These are phyloP conservation scores for Cynopterus brachyotis DNA, from an alignment of 2,113 vertebrate species.

Conservation along the genomic window DNA sequence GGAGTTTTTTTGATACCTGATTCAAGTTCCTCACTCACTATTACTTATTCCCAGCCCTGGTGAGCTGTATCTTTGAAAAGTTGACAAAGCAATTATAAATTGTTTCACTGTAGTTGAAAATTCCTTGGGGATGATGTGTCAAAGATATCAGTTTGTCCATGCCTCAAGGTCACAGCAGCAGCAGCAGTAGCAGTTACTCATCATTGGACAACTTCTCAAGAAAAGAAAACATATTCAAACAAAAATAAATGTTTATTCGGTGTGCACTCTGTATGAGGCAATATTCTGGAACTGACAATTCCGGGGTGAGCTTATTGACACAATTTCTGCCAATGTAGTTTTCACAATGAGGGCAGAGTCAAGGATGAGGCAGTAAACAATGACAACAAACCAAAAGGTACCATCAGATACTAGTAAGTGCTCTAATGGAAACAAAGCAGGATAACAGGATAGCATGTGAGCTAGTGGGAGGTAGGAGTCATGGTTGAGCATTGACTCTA, in stretches of 20 bases:
- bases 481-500: background rate
- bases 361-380: background rate
- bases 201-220: background rate
- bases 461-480: accelerated
- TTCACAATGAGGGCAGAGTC: background rate
- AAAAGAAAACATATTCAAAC: background rate
- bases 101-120: background rate
- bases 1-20: background rate
- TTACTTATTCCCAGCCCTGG: background rate
- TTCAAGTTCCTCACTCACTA: background rate
- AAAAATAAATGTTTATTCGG: background rate
- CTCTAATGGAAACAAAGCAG: background rate
- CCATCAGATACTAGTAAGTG: background rate
- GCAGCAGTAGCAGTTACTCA: background rate
- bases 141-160: background rate
- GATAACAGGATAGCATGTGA: background rate
- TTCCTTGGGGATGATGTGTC: background rate
- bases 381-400: background rate
- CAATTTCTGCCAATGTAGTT: background rate
- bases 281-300: background rate
- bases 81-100: background rate
- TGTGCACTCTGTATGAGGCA: background rate
- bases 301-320: background rate
- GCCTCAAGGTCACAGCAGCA: background rate
- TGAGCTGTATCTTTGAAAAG: background rate